Base-by-base conservation (phyloP, 2,113 vertebrate species). In the rat (Rattus norvegicus) region DNA sequence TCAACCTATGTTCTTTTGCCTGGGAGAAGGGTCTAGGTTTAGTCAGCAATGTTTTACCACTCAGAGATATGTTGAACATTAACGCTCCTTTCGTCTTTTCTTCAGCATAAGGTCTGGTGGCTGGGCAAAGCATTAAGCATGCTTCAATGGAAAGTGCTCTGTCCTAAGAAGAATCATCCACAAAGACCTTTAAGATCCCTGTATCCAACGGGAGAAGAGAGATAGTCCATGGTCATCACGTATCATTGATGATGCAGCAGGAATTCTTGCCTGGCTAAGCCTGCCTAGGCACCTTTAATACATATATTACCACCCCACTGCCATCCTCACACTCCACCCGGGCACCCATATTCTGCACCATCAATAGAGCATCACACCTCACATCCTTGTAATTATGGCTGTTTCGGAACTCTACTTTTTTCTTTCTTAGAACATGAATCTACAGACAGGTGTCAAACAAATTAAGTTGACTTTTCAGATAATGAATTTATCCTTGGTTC, bases 401-500 rank as follows among this genome's bases (percentile, higher is more conserved):
- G 14, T 28, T 43, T 19, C 4, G 73, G 16, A 61, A 43, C 1
- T 4, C 43, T 72, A 20, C 19, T 17, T 67, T 33, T n/a, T 70
- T 2, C 19, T 67, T 70, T 14, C 14, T 47, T 91, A 92, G 63
- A 75, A 80, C 1, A 39, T 77, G 24, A 2, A 19, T 92, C 70
- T 73, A 0, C 10, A 43, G 59, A 89, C n/a, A 91, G 13, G 12
- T 10, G 30, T 19, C 75, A 88, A 87, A 24, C 12, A 87, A 19
- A 91, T 86, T 52, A 72, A 88, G 39, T 47, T 95, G 28, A 70
- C 28, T 89, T 91, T 63, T 83, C 72, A 87, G 61, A 86, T 47
- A 88, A 85, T 49, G 36, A 95, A 86, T 83, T 93, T 93, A 47
- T 54, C 77, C 94, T 86, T 81, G 93, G 65, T 94, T 81, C 93